Base-by-base conservation (phyloP, 2,797 vertebrate species). In the Muraenolepis orangiensis region DNA sequence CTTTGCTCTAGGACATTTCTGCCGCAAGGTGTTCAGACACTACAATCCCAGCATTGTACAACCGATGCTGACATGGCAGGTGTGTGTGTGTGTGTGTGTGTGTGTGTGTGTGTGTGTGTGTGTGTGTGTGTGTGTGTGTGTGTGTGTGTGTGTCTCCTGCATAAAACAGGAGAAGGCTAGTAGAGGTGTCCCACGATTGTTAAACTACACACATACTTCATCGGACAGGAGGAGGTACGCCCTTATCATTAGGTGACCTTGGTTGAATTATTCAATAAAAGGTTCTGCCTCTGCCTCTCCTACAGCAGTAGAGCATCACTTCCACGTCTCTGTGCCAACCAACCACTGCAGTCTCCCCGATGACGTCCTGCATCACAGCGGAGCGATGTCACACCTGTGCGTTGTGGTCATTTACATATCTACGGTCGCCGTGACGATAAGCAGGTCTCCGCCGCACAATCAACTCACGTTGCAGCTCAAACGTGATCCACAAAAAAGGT, bases 1-100 rank as follows among this genome's bases (percentile, higher is more conserved):
- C 85, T 77, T 90, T 89, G 86, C 76, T 83, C 13, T 6, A 83
- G 80, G 86, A 84, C 83, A 79, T 80, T 72, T 78, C 68, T 74
- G 71, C 73, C 71, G 46, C 76, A 69, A 68, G 29, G 81, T 72
- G 73, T 81, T 74, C 76, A 85, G 76, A 61, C 46, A 12, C 70
- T 16, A 40, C 34, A 67, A 67, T 67, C 66, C 13, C 66, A 51
- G 46, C 38, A 31, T 36, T 40, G 40, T 12, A 78, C 71, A 78
- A 84, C 75, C 76, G 20, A 23, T n/a, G 23, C 78, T 79, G 30
- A 73, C 0, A 51, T 66, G n/a, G 61, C 71, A 67, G 23, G 70
- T 51, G 40, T 32, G 71, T 61, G 71, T 32, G 72, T 36, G 51
- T 64, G n/a, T 74, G 68, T 31, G 51, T 28, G 61, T 40, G 72